Base-by-base conservation (phyloP, 2,113 vertebrate species). In the Grammatotria lemairii region DNA sequence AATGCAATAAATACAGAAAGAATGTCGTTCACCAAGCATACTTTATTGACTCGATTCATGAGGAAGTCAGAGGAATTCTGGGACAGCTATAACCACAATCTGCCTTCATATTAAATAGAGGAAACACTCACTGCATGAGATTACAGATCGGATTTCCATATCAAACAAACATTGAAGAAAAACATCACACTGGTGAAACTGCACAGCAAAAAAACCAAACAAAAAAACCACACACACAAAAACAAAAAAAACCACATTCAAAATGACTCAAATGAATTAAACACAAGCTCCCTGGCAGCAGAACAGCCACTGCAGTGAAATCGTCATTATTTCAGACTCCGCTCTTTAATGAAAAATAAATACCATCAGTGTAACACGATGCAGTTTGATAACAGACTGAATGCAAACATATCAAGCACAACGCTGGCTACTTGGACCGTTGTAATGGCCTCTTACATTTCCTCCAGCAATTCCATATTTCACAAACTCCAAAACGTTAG, bases 21-120 rank as follows among this genome's bases (percentile, higher is more conserved):
- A 75, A 4, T 8, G 0, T 16, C 9, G 1, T 47, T 60, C 13
- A 83, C 47, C 54, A 90, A 92, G 40, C 84, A 49, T 1, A 26
- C 51, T 93, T 94, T 92, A 94, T 92, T 91, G 47, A 84, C 35
- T 70, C 10, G 7, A 23, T 58, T 75, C 13, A 80, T 14, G 10
- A 63, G 33, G 33, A 78, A 31, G 19, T 55, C 28, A 65, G 35
- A 85, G n/a, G 21, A 80, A 42, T 53, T 49, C 38, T 9, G 10
- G 28, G 31, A 81, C 78, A 33, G 83, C 31, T 28, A 40, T 12
- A 38, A 47, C 88, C 3, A 57, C 23, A 26, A 8, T 16, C 8
- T 35, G 13, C 21, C 35, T 54, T 87, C 13, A 17, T 38, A 84
- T 84, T 26, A 84, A 90, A 86, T 73, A 84, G 17, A 75, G 49